These are phyloP conservation scores for Mimachlamys varia DNA, from an alignment of 2,888 invertebrate genomes.

Conservation along the genomic window DNA sequence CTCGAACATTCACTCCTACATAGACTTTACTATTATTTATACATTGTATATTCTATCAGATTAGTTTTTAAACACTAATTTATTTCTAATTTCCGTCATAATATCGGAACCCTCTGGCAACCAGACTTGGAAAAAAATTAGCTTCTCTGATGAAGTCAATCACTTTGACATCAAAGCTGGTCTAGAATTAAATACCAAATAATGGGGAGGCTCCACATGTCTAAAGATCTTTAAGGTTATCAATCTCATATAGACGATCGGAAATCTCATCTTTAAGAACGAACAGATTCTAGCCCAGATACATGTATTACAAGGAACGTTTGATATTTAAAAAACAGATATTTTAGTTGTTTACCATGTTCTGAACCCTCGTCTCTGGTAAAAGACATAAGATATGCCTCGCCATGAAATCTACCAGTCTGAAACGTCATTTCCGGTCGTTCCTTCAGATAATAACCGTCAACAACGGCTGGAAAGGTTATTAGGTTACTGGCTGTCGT, in stretches of 20 bases:
- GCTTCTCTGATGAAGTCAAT: too few species aligned
- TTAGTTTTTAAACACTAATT: too few species aligned
- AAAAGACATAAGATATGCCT: constrained; percentile 59
- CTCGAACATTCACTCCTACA: too few species aligned
- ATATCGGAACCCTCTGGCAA: too few species aligned
- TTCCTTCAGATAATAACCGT: constrained; percentile 54
- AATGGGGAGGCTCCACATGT: not conserved
- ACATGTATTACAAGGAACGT: not conserved
- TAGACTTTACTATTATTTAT: too few species aligned
- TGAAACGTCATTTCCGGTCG: constrained; percentile 47
- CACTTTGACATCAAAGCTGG: not conserved
- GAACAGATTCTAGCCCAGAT: not conserved
- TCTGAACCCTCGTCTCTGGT: constrained; percentile 62
- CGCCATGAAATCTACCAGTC: constrained; percentile 53
- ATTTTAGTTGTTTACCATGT: constrained; percentile 43
- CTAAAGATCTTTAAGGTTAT: not conserved
- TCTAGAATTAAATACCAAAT: not conserved
- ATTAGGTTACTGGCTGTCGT: constrained; percentile 46
- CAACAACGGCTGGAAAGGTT: constrained; percentile 56
- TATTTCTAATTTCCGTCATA: too few species aligned
- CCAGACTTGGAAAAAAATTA: too few species aligned
- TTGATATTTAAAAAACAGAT: not conserved
- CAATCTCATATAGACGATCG: not conserved
- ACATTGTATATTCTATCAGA: too few species aligned
- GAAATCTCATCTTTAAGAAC: not conserved